Base-by-base conservation (phyloP, 64 coral and sea anemone species). In the Acropora yongei region DNA sequence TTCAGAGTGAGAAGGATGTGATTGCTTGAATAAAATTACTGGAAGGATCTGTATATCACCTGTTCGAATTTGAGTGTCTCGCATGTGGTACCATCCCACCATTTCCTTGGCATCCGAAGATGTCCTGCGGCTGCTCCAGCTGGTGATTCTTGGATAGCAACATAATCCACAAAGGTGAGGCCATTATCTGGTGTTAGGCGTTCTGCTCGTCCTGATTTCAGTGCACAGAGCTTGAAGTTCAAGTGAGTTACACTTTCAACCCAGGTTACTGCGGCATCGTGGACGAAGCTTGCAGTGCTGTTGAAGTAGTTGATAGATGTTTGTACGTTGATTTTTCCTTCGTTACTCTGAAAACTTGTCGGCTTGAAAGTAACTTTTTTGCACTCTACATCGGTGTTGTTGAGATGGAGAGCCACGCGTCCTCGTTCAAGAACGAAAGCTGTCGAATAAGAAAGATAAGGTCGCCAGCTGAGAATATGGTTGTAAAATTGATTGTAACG, bases 21-120 rank as follows among this genome's bases (percentile, higher is more conserved):
- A 30, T 30, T 30, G 30, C 30, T 1, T 14, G 16, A 5, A 20
- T 14, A 18, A 11, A 72, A 18, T 20, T 40, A 30, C 30, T 30
- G 30, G 30, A 4, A 43, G 3, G 4, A 9, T 4, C 2, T 57
- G 5, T 9, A 1, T 53, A 53, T 53, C 50, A 92, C 94, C 78
- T 49, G 3, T 30, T 87, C 79, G 44, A 96, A 73, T 39, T n/a
- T 30, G 17, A 96, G 11, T 39, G 45, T 72, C 10, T 77, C 79
- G 61, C 95, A 96, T 2, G 86, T 93, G 2, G 95, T 96, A 30
- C 95, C 95, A 60, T 96, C 95, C 95, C 95, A 96, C 95, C 95
- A 96, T 1, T 86, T 61, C 44, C 45, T 47, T 39, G 78, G 53
- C 49, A 96, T 93, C 6, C 58, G 72, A 66, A 79, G 58, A 51